Conservation (phyloP, 2,113 vertebrate genomes). For the Callochromis pleurospilus region DNA sequence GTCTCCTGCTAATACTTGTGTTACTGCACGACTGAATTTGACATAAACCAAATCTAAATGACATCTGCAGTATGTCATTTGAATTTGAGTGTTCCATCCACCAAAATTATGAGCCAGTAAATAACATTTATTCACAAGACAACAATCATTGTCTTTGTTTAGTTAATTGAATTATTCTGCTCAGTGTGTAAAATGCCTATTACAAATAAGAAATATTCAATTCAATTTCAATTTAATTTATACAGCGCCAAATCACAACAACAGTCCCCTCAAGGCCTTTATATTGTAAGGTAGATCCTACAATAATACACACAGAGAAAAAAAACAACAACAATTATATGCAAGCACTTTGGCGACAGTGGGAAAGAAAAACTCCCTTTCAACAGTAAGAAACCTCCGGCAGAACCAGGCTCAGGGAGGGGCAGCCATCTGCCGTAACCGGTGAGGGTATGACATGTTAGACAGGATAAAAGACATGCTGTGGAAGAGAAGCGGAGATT, state of each 20-base stretch:
- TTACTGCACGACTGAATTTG: background rate
- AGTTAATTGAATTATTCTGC: background rate
- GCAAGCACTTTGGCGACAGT: background rate
- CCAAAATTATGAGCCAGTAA: background rate
- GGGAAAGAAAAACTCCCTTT: background rate
- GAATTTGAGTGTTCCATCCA: background rate
- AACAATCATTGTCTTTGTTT: background rate
- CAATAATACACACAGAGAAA: background rate
- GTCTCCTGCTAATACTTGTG: background rate
- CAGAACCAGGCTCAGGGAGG: background rate
- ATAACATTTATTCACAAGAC: background rate
- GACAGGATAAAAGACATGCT: background rate
- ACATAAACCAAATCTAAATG: background rate
- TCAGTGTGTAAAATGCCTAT: background rate
- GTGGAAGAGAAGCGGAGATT: background rate
- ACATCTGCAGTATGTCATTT: background rate
- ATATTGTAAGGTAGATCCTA: background rate
- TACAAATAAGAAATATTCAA: background rate
- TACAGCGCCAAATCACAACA: background rate
- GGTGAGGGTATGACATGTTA: background rate
- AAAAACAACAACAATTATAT: background rate
- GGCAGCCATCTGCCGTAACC: background rate
- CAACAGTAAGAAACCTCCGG: background rate
- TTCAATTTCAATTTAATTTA: background rate
- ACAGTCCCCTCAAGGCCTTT: background rate